Conservation (phyloP, 1,140 invertebrate species). For the Procambarus clarkii region DNA sequence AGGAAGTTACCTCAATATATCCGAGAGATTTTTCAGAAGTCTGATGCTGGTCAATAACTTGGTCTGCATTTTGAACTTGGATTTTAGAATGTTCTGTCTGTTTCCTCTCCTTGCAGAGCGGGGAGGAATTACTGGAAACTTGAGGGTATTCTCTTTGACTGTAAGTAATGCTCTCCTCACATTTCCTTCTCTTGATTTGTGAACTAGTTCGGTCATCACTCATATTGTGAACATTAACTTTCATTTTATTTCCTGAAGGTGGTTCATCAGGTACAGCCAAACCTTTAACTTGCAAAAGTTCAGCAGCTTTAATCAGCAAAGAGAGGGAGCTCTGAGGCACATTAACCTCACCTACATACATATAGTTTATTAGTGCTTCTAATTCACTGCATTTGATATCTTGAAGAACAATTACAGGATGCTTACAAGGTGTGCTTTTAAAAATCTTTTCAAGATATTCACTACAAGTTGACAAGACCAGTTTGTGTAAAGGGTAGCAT, state of each 20-base stretch:
- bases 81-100: slow-evolving; percentile 28
- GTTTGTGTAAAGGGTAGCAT: slow-evolving; percentile 86
- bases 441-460: slow-evolving; percentile 82
- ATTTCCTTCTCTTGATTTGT: slow-evolving; percentile 31
- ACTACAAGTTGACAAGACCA: slow-evolving; percentile 92
- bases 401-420: slow-evolving; percentile 92
- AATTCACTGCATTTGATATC: slow-evolving; percentile 91
- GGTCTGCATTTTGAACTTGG: slow-evolving; percentile 1
- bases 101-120: slow-evolving; percentile 19
- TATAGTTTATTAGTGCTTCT: slow-evolving; percentile 91
- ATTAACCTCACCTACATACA: slow-evolving; percentile 94
- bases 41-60: slow-evolving; percentile 1
- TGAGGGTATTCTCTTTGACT: neutral
- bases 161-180: slow-evolving; percentile 8
- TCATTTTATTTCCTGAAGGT: slow-evolving; percentile 23
- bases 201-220: slow-evolving; percentile 33
- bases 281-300: slow-evolving; percentile 85
- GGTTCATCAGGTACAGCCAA: slow-evolving; percentile 76
- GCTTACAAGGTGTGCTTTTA: slow-evolving; percentile 82
- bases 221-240: neutral
- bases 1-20: slow-evolving; percentile 2
- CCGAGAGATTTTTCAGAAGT: neutral
- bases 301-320: slow-evolving; percentile 86
- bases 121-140: slow-evolving; percentile 12
- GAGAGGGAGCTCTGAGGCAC: slow-evolving; percentile 89